Evolutionary conservation across 2,797 vertebrate genomes (phyloP).

Genomic region (Scolopax bukidnonensis): DNA sequence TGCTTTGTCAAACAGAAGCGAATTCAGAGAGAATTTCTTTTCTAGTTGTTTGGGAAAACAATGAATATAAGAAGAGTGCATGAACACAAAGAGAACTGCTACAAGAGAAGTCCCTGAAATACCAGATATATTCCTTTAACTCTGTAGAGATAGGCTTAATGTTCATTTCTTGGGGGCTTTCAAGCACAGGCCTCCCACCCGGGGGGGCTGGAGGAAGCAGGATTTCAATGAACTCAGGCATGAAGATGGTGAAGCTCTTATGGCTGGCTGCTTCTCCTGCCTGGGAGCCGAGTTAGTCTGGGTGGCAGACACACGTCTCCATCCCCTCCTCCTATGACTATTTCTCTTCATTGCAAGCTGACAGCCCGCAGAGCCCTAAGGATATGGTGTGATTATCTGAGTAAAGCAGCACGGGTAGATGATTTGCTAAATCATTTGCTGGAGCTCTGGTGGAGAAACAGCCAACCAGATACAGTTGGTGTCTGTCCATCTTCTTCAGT

Average conservation of each 20-base stretch:
- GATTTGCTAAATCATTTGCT: not conserved
- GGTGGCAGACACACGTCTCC: not conserved
- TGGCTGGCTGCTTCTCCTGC: not conserved
- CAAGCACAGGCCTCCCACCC: not conserved
- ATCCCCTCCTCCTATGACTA: not conserved
- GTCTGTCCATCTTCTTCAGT: not conserved
- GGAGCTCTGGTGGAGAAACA: not conserved
- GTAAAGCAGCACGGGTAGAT: not conserved
- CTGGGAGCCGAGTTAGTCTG: not conserved
- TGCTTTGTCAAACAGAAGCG: not conserved
- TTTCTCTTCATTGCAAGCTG: not conserved
- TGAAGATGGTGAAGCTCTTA: not conserved
- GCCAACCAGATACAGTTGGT: fast-evolving
- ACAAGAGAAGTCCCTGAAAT: not conserved
- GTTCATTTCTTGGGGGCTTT: fast-evolving
- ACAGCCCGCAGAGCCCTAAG: not conserved
- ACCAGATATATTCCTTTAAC: not conserved
- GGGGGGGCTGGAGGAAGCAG: not conserved
- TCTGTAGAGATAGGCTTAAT: not conserved
- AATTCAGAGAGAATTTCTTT: not conserved
- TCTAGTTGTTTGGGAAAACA: not conserved
- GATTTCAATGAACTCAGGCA: fast-evolving
- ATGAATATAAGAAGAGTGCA: not conserved
- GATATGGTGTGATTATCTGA: not conserved
- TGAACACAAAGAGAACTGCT: not conserved